Conservation (phyloP, 2,797 vertebrate species). For the Fistularia tabacaria region DNA sequence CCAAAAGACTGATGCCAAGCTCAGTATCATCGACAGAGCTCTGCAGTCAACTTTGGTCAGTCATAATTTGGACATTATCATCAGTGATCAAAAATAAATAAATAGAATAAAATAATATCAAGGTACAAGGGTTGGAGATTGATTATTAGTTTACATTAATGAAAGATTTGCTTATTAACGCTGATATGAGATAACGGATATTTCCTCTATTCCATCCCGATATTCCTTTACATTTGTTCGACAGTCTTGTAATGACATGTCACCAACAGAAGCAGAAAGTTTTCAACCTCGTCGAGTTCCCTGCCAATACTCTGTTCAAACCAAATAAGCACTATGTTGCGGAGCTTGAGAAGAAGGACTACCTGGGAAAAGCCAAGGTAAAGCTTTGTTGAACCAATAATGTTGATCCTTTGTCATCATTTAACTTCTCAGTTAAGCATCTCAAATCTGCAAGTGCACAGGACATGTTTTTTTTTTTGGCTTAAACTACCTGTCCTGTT, state of each 20-base stretch:
- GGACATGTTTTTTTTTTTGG: too few relatives aligned
- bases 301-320: slow-evolving; percentile 80
- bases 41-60: slow-evolving; percentile 87
- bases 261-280: slow-evolving; percentile 85
- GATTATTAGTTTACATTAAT: background rate
- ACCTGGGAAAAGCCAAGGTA: slow-evolving; percentile 94
- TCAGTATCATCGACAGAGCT: slow-evolving; percentile 81
- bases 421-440: too few relatives aligned
- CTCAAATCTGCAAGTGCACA: background rate
- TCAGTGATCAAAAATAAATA: background rate
- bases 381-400: background rate
- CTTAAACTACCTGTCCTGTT: too few relatives aligned
- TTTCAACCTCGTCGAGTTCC: slow-evolving; percentile 79
- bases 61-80: background rate
- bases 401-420: too few relatives aligned
- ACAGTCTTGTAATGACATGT: slow-evolving; percentile 10
- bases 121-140: too few relatives aligned
- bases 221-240: background rate
- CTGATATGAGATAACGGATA: background rate
- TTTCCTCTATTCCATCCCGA: background rate
- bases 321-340: slow-evolving; percentile 93
- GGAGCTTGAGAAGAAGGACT: slow-evolving; percentile 95
- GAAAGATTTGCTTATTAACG: background rate
- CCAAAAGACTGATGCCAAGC: slow-evolving; percentile 78
- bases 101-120: background rate